Base-by-base conservation (phyloP, 92 coral and sea anemone genomes). In the Epizoanthus rinbou region DNA sequence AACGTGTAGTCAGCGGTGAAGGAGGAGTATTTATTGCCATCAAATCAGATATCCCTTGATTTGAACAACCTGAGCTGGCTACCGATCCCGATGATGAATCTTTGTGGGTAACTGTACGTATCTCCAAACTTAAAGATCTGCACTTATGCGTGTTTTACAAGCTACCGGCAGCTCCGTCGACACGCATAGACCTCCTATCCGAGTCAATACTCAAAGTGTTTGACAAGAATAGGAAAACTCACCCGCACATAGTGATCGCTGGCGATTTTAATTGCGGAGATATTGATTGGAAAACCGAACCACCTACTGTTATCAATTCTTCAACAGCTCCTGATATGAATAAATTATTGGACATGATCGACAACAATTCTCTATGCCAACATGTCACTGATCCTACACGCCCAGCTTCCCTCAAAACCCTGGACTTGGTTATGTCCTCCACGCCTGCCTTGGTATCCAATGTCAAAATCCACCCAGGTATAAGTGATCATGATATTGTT, bases 11-110 rank as follows among this genome's bases (percentile, higher is more conserved):
- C 58, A 21, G 65, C 41, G 86, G 86, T 33, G 89, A 85, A 8
- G 89, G 92, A 37, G 92, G 89, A 43, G 87, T 85, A 5, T 89
- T 89, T 73, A 47, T 89, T 23, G 87, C 89, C 14, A 85, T 86
- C 45, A 82, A 69, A 82, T 83, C 85, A 66, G 90, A 75, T 41
- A 82, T 76, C 31, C 80, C 90, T 19, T 57, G 88, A 60, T 75
- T 39, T 63, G 85, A 74, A 22, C 59, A 43, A 13, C 80, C 64
- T 18, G 84, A 67, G 28, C 14, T 75, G 2, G 76, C 85, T 63
- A 31, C 50, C 52, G 75, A 70, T 67, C 64, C 87, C 10, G 85
- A 75, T 56, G 86, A 90, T 67, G 89, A 89, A 62, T 81, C 87
- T 28, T 21, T 86, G 37, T 90, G 90, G 87, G 93, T 73, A n/a